Evolutionary conservation across 2,888 invertebrate species (phyloP), one percentile per base, ranked within the genome.

Genomic region (Allygus modestus): DNA sequence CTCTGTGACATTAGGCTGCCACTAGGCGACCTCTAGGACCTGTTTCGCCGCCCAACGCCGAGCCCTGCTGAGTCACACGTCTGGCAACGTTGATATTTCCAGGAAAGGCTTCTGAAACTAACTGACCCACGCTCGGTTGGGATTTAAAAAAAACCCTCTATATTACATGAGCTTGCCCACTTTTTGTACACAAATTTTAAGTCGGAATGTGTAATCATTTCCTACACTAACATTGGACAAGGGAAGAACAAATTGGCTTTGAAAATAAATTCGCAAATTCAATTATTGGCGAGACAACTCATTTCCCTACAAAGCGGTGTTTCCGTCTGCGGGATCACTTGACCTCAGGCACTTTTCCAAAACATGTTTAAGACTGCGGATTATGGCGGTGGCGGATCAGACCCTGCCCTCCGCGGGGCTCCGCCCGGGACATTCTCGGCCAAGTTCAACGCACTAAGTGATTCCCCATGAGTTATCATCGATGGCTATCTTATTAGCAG

Each of bases 371-470:
- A 11, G 17, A 15, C 46, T 17, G 46, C 46, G 46, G 46, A 46
- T 46, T 23, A 54, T 20, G 54, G 20, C 54, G 23, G 54, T 20
- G 54, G 0, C 17, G 46, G 17, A 15, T 15, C 46, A 2, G 20
- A 28, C 65, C 12, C 26, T 23, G 58, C 12, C 1, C 20, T n/a
- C 65, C 7, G 4, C 15, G 23, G 65, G 65, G 65, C 65, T 54
- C 65, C 26, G 31, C 31, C 65, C 15, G 65, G 51, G 58, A 58
- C 58, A 58, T 58, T 58, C n/a, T n/a, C 79, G 17, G 33, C 54
- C 77, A 51, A n/a, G 77, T 77, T 77, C 77, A 79, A 79, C 79
- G 79, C 75, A 43, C 75, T 77, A 77, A 77, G 75, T 77, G 75
- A 77, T 51, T 77, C 46, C 37, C 31, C 0, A 51, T 58, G 79